Conservation (phyloP, 1,140 invertebrate genomes). For the Temnothorax nylanderi region DNA sequence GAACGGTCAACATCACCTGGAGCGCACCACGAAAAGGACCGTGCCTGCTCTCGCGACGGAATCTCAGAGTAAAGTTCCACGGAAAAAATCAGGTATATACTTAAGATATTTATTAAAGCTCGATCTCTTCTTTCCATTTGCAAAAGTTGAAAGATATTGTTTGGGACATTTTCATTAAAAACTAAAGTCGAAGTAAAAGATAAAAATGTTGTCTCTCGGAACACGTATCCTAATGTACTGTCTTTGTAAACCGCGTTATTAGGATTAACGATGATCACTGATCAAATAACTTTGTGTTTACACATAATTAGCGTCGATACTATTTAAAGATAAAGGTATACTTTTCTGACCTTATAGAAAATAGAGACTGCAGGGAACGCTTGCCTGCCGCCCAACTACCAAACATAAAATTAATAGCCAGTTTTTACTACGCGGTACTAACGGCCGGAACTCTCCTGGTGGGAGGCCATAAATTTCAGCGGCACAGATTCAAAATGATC, state of each 20-base stretch:
- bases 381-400: constrained; percentile 36
- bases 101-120: background rate
- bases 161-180: background rate
- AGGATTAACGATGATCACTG: background rate
- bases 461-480: constrained; percentile 85
- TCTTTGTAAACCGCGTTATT: background rate
- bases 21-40: constrained; percentile 40
- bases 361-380: background rate
- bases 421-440: constrained; percentile 73
- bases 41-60: background rate
- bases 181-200: background rate
- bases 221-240: background rate
- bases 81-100: constrained; percentile 28
- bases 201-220: background rate
- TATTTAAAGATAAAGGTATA: background rate
- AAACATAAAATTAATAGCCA: constrained; percentile 80
- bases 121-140: background rate
- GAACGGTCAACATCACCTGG: constrained; percentile 83
- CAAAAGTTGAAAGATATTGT: background rate
- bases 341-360: constrained; percentile 10
- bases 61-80: background rate
- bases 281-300: background rate
- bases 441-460: constrained; percentile 67
- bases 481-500: constrained; percentile 85
- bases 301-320: background rate